Evolutionary conservation across 2,113 vertebrate genomes (phyloP).

Genomic region (Parus major): DNA sequence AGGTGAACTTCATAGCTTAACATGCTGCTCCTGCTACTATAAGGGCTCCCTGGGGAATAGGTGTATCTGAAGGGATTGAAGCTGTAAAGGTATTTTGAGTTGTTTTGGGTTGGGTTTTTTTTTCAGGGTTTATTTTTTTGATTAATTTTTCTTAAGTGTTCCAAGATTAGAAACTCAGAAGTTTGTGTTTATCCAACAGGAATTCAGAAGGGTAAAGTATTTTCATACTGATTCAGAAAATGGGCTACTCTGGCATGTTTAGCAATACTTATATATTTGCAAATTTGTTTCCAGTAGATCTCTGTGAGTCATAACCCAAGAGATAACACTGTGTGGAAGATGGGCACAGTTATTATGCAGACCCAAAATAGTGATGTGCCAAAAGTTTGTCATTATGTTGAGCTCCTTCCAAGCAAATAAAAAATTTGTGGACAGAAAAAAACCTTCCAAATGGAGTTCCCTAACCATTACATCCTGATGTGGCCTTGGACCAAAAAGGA

Average conservation of each 20-base stretch:
- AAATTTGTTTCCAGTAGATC: neutral
- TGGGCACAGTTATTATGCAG: fast-evolving
- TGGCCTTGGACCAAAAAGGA: neutral
- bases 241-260: neutral
- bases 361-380: neutral
- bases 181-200: neutral
- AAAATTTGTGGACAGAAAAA: neutral
- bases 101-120: fast-evolving
- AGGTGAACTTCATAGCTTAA: neutral
- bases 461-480: neutral
- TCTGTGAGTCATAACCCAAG: neutral
- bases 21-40: neutral
- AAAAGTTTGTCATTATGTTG: neutral
- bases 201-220: neutral
- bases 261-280: neutral
- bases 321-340: neutral
- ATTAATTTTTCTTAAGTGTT: neutral
- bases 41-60: neutral
- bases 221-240: neutral
- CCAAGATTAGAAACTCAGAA: neutral
- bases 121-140: neutral
- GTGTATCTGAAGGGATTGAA: neutral
- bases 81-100: neutral
- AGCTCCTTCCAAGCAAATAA: neutral
- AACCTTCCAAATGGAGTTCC: neutral